phyloP scores from a whole-genome alignment of 1,140 invertebrate genomes.

The Zaprionus africanus region DNA sequence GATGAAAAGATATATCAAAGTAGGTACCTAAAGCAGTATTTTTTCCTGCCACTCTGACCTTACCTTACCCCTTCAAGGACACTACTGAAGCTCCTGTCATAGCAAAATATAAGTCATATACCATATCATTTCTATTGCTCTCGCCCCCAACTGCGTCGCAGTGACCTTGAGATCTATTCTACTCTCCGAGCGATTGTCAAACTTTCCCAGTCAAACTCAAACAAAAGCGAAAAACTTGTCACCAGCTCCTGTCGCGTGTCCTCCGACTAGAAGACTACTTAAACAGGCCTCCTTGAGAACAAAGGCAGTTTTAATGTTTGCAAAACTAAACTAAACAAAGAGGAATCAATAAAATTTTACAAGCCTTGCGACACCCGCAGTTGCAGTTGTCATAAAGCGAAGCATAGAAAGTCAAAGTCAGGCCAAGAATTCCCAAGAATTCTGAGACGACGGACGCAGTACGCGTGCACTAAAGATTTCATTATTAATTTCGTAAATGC shows the following conservation, averaged over 20 bases:
- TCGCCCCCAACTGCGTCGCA: conserved; percentile 9
- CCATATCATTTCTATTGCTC: neutral
- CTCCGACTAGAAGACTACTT: conserved; percentile 76
- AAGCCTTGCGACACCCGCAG: conserved; percentile 68
- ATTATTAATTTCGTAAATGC: conserved; percentile 80
- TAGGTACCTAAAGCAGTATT: neutral
- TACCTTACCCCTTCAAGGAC: conserved; percentile 19
- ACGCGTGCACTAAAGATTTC: conserved; percentile 61
- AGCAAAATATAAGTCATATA: conserved; percentile 5
- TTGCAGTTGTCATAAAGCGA: conserved; percentile 30
- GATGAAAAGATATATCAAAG: too few relatives aligned
- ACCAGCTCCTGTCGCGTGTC: conserved; percentile 83
- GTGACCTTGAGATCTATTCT: conserved; percentile 47
- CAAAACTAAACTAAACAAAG: conserved; percentile 59
- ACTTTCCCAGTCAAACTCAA: conserved; percentile 33
- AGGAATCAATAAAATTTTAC: conserved; percentile 76
- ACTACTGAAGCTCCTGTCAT: conserved; percentile 14
- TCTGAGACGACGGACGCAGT: conserved; percentile 7
- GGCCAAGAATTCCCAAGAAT: conserved; percentile 1
- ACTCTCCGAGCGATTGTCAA: conserved; percentile 9
- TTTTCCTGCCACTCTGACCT: neutral
- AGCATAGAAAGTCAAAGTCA: conserved; percentile 30
- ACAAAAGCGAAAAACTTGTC: conserved; percentile 65
- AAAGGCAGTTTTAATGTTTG: conserved; percentile 41
- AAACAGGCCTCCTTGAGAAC: conserved; percentile 50